Evolutionary conservation across 2,888 invertebrate species (phyloP), one percentile per base, ranked within the genome.

Genomic region (Furcula furcula): DNA sequence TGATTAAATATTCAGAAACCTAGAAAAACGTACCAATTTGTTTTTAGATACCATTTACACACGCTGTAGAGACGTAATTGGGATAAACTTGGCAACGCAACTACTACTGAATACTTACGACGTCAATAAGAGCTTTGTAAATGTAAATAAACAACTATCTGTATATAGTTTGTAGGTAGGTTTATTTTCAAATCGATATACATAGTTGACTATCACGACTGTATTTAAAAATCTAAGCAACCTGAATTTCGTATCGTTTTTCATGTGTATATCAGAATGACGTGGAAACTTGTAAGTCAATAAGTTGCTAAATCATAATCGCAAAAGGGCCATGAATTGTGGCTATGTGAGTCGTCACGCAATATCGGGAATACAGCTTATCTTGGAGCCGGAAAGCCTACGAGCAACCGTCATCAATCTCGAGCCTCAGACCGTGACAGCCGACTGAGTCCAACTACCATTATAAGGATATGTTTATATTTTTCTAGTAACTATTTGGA

Each of bases 321-420:
- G 50, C 51, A 49, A 37, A 51, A 56, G 58, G 61, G 59, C 55
- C 62, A 55, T 35, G 59, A 63, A 54, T 65, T 61, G 66, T 65
- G 62, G 66, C 59, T 65, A 7, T 54, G 53, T 60, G 47, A 64
- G 53, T 68, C 60, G 67, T 72, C 81, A 82, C 78, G 81, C 79
- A 73, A 80, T 69, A 74, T 76, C 61, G 65, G 53, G 55, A 57
- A 64, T 63, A 67, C 56, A 67, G 64, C 56, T 76, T 78, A 77
- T 77, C 71, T 73, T 60, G 40, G 52, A 69, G 65, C 57, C 64
- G 63, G 61, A 58, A 69, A 71, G 68, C 58, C 59, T 65, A 62
- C 44, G 50, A 60, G 51, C 59, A 51, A 65, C 66, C 59, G 63
- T 66, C 74, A 79, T 80, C 76, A 81, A 81, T 81, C 76, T 76